These are phyloP conservation scores for Mythimna lalbum DNA, from an alignment of 2,888 invertebrate species.

Conservation along the genomic window DNA sequence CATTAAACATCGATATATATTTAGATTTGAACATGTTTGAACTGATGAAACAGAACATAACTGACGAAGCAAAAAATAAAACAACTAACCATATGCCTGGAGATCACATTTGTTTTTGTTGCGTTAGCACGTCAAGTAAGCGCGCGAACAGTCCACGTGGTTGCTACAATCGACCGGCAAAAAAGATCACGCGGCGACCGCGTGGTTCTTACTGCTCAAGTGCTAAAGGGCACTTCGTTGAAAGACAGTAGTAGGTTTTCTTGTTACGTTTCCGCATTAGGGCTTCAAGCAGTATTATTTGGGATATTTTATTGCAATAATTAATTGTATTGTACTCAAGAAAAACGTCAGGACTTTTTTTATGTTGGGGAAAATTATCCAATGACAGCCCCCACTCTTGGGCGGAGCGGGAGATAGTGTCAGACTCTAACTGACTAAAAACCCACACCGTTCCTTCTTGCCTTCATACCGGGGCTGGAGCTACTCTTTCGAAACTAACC, in stretches of 20 bases:
- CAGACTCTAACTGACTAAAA: too few relatives aligned
- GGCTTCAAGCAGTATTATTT: too few relatives aligned
- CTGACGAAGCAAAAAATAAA: too few relatives aligned
- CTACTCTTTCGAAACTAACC: too few relatives aligned
- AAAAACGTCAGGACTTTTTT: background rate
- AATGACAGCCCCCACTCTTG: too few relatives aligned
- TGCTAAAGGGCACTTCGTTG: constrained; percentile 20
- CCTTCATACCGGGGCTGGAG: too few relatives aligned
- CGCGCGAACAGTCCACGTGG: constrained; percentile 22
- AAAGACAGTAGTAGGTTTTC: constrained; percentile 3
- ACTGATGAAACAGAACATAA: too few relatives aligned
- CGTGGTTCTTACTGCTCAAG: constrained; percentile 20
- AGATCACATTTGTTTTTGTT: constrained; percentile 4
- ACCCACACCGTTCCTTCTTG: too few relatives aligned
- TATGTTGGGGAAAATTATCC: too few relatives aligned
- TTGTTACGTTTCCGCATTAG: constrained; percentile 8
- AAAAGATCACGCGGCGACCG: constrained; percentile 27
- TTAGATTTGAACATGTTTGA: too few relatives aligned
- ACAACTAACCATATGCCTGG: background rate
- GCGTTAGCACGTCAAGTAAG: constrained; percentile 6
- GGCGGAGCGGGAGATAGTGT: too few relatives aligned
- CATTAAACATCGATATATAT: too few relatives aligned
- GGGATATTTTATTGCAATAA: background rate
- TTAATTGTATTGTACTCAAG: background rate
- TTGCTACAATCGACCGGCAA: constrained; percentile 6